Evolutionary conservation across 2,888 invertebrate genomes (phyloP).

Genomic region (Craniophora ligustri): DNA sequence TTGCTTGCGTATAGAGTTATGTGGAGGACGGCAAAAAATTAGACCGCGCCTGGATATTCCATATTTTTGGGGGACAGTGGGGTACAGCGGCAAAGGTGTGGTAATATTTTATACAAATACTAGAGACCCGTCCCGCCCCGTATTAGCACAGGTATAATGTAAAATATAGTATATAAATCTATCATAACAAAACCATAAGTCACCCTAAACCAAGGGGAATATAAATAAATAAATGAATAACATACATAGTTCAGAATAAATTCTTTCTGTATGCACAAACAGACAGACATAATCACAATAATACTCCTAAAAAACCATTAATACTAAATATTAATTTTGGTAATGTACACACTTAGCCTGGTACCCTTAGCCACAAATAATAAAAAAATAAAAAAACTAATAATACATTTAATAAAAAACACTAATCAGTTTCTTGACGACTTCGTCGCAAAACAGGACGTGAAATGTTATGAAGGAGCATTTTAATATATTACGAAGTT

Average conservation of each 20-base stretch:
- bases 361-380: background rate
- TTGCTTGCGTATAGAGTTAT: constrained; percentile 42
- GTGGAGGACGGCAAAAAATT: constrained; percentile 36
- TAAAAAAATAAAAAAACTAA: background rate
- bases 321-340: too few species aligned
- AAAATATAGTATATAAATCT: too few species aligned
- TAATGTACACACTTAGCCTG: too few species aligned
- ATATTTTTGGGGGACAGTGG: constrained; percentile 3
- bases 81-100: background rate
- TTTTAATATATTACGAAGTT: constrained; percentile 8
- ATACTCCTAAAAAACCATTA: too few species aligned
- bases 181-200: too few species aligned
- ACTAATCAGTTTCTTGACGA: background rate
- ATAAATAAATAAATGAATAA: too few species aligned
- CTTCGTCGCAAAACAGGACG: background rate
- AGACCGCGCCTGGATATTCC: constrained; percentile 15
- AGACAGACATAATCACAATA: too few species aligned
- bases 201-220: too few species aligned
- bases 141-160: too few species aligned
- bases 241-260: too few species aligned
- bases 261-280: too few species aligned
- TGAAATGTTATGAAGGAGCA: constrained; percentile 1
- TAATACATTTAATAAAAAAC: background rate
- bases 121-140: too few species aligned
- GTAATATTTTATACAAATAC: constrained; percentile 5